Evolutionary conservation across 37 sponge, comb jelly and placozoan species (phyloP).

Genomic region (Beroe ovata): DNA sequence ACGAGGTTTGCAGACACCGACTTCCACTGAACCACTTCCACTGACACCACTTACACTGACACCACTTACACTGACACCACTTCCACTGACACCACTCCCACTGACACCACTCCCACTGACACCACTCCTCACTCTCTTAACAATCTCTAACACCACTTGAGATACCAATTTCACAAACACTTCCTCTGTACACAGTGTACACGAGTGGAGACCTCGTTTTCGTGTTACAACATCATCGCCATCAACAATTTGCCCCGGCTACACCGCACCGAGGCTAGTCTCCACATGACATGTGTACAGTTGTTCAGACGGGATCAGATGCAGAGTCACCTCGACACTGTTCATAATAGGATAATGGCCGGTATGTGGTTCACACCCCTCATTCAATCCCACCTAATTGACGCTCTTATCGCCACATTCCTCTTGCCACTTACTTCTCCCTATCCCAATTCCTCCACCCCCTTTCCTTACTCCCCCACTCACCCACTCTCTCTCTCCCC

Average conservation of each 20-base stretch:
- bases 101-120: not conserved
- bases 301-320: conserved; percentile 52
- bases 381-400: too few relatives aligned
- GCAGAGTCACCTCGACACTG: not conserved
- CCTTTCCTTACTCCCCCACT: too few relatives aligned
- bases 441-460: too few relatives aligned
- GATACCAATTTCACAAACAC: too few relatives aligned
- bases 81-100: not conserved
- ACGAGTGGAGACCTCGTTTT: conserved; percentile 34
- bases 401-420: too few relatives aligned
- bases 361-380: conserved; percentile 8
- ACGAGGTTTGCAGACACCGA: not conserved
- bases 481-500: too few relatives aligned
- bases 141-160: not conserved
- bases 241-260: conserved; percentile 59
- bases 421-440: too few relatives aligned
- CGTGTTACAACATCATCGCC: conserved; percentile 60
- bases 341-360: conserved; percentile 56
- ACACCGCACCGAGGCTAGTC: conserved; percentile 17
- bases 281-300: conserved; percentile 52
- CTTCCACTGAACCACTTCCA: not conserved
- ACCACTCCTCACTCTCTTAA: too few relatives aligned
- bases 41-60: not conserved
- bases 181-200: not conserved
- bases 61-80: not conserved